phyloP scores from a whole-genome alignment of 2,797 vertebrate species.

The Mormyrus hasselquistii region DNA sequence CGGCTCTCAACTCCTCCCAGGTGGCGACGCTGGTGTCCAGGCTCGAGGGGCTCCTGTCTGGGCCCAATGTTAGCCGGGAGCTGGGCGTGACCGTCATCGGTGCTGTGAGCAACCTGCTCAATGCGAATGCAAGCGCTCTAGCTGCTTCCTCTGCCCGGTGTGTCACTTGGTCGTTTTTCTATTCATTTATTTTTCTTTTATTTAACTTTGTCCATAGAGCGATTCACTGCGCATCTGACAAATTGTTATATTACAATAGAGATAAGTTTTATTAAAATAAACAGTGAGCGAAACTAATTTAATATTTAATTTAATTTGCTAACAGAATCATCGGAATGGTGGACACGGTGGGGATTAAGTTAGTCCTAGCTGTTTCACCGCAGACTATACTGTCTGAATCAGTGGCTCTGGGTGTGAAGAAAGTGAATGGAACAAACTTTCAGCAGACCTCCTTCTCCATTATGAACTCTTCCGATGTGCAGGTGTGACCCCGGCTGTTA shows the following conservation, averaged over 20 bases:
- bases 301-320: too few relatives aligned
- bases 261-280: background rate
- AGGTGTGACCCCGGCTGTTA: constrained; percentile 57
- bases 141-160: constrained; percentile 70
- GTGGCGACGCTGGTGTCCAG: constrained; percentile 51
- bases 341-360: constrained; percentile 79
- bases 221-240: background rate
- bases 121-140: constrained; percentile 53
- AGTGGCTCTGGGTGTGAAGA: constrained; percentile 75
- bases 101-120: constrained; percentile 74
- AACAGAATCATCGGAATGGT: constrained; percentile 77
- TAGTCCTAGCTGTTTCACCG: constrained; percentile 57
- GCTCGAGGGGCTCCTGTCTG: constrained; percentile 53
- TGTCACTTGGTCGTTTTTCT: background rate
- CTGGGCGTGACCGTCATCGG: constrained; percentile 62
- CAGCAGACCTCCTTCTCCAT: constrained; percentile 69
- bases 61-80: constrained; percentile 51
- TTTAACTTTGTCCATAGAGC: background rate
- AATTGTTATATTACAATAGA: background rate
- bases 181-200: background rate
- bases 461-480: constrained; percentile 60
- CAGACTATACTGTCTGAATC: constrained; percentile 60
- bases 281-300: background rate
- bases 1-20: constrained; percentile 51
- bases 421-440: constrained; percentile 65